Conservation (phyloP, 2,888 invertebrate species). For the Entomobrya multifasciata region DNA sequence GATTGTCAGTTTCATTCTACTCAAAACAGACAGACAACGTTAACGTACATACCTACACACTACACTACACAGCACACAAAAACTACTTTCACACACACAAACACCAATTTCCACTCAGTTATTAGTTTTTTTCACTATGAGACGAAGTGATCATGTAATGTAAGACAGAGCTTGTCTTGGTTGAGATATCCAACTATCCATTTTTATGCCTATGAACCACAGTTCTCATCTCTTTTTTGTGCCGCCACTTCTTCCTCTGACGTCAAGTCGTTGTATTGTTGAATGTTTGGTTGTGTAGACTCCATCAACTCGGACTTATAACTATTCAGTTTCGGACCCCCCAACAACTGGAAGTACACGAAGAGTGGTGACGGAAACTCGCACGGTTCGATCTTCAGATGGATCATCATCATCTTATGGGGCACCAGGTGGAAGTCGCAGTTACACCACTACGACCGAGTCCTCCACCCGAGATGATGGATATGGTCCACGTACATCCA, state of each 20-base stretch:
- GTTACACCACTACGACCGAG: slow-evolving; percentile 71
- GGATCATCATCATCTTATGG: slow-evolving; percentile 54
- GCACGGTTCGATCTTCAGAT: slow-evolving; percentile 66
- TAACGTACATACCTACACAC: too few species aligned
- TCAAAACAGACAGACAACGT: too few species aligned
- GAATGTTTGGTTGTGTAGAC: slow-evolving; percentile 77
- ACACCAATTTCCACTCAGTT: too few species aligned
- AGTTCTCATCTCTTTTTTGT: slow-evolving; percentile 44
- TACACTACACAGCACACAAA: too few species aligned
- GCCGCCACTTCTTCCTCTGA: slow-evolving; percentile 72
- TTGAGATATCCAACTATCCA: too few species aligned
- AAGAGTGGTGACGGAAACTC: slow-evolving; percentile 67
- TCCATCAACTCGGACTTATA: slow-evolving; percentile 74
- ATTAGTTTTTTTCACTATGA: too few species aligned
- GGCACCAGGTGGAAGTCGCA: slow-evolving; percentile 62
- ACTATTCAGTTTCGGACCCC: slow-evolving; percentile 58
- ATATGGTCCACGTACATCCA: slow-evolving; percentile 75
- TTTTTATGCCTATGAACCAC: too few species aligned
- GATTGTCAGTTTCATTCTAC: too few species aligned
- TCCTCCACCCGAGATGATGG: slow-evolving; percentile 76
- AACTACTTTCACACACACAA: too few species aligned
- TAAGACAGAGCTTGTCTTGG: too few species aligned
- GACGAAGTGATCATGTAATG: too few species aligned
- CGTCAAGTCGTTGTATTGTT: slow-evolving; percentile 77
- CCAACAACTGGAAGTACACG: slow-evolving; percentile 56